Evolutionary conservation across 2,888 invertebrate species (phyloP), one percentile per base, ranked within the genome.

Genomic region (Gnatocerus cornutus): DNA sequence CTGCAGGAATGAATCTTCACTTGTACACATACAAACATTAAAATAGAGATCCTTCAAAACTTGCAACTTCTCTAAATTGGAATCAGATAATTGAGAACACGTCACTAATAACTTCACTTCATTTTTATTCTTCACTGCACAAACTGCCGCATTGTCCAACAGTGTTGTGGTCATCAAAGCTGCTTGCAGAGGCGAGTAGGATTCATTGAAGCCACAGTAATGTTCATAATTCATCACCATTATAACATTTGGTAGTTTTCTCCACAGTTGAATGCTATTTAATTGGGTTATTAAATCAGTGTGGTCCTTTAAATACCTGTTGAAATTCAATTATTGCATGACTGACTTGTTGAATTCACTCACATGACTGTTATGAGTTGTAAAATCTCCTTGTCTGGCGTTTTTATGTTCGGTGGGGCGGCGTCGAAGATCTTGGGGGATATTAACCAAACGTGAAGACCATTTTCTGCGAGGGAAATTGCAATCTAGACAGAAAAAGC

Each of bases 281-380:
- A 85, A 69, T 58, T 84, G 82, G 30, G 73, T 77, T 13, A 84
- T 45, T 29, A 85, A 76, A 52, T 81, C 80, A 56, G 78, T 74
- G 68, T 77, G 78, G 63, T 79, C 78, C 56, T 81, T 80, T 30
- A 84, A 74, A 69, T 83, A 83, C 69, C 84, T 84, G 66, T 58
- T 80, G 80, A 30, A 8, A 43, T 50, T 48, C n/a, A 4, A 14
- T 30, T 13, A 37, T 45, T 58, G 3, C 12, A 58, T 37, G 37
- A 7, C 1, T 41, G 48, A 30, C 46, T 21, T 3, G 1, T 21
- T 21, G 21, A 21, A 21, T 21, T 21, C 21, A 78, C 81, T 78
- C 78, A 84, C 84, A 84, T 72, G 72, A 85, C 84, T 10, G 82
- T 82, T 58, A 84, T 83, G 16, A 81, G 74, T 61, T 79, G 77